Percentiles rank a stretch among this genome's conserved stretches.
phyloP scores from a whole-genome alignment of 1,140 invertebrate genomes.

The Trichonephila clavipes region DNA sequence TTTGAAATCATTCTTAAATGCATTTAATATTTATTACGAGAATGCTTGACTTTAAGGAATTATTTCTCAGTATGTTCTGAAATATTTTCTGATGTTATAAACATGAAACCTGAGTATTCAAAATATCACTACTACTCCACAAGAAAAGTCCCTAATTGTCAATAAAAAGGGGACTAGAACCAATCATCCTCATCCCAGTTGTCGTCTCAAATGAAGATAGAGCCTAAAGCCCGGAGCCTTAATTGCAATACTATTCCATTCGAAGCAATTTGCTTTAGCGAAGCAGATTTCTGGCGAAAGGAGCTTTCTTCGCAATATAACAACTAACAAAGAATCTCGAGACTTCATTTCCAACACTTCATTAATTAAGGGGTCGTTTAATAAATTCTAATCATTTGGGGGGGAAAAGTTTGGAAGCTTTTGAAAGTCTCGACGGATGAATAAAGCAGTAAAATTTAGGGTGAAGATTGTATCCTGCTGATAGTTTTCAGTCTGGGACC shows the following conservation, averaged over 20 bases:
- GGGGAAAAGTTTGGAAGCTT: constrained; percentile 11
- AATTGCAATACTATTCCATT: not conserved
- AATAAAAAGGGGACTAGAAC: no score
- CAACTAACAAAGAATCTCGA: constrained; percentile 10
- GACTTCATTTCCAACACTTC: not conserved
- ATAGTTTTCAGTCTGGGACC: no score
- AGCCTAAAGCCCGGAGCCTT: not conserved
- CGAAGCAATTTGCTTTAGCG: not conserved
- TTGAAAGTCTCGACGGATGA: not conserved
- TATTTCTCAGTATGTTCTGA: no score
- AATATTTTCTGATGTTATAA: no score
- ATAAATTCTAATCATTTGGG: constrained; percentile 2
- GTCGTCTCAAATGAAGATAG: not conserved
- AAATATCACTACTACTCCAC: no score
- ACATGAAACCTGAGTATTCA: no score
- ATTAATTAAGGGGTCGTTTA: constrained; percentile 45
- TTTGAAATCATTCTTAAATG: no score
- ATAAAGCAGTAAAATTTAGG: not conserved
- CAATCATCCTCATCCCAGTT: not conserved
- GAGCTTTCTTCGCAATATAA: not conserved
- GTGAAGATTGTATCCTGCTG: not conserved
- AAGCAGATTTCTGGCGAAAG: not conserved
- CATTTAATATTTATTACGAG: no score
- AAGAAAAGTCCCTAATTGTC: no score
- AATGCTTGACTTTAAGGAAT: no score